These are phyloP conservation scores for Nycticryphes semicollaris DNA, from an alignment of 2,113 vertebrate genomes.

Conservation along the genomic window DNA sequence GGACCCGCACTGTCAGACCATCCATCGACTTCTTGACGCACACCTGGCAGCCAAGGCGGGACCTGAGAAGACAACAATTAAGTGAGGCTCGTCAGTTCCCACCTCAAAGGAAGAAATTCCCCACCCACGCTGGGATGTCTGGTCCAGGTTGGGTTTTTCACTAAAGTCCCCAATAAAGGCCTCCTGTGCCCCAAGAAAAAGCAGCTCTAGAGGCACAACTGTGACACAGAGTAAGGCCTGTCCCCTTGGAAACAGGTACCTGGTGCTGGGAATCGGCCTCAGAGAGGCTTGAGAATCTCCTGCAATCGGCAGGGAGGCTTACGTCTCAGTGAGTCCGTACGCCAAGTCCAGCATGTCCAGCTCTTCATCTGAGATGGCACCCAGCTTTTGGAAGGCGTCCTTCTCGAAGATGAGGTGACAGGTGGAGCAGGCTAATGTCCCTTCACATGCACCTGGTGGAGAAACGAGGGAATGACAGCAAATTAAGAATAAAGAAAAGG, in stretches of 20 bases:
- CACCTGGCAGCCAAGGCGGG: slow-evolving; percentile 81
- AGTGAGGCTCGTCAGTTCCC: background rate
- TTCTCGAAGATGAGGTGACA: slow-evolving; percentile 82
- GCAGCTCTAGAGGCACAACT: background rate
- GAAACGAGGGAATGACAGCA: background rate
- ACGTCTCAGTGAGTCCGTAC: slow-evolving; percentile 77
- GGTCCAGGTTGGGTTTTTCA: background rate
- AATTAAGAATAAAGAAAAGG: background rate
- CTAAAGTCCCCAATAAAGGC: background rate
- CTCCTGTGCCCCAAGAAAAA: background rate
- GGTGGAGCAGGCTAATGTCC: slow-evolving; percentile 79
- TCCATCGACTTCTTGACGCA: slow-evolving; percentile 74
- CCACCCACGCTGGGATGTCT: background rate
- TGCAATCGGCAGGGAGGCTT: background rate
- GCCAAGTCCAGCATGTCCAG: slow-evolving; percentile 82
- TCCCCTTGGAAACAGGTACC: background rate
- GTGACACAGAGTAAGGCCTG: background rate
- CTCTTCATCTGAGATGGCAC: slow-evolving; percentile 73
- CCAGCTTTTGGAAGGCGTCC: slow-evolving; percentile 68
- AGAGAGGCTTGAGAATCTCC: background rate
- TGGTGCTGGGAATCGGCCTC: background rate
- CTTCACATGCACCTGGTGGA: slow-evolving; percentile 76
- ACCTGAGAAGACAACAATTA: slow-evolving; percentile 55
- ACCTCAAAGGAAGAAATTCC: background rate
- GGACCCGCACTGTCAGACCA: slow-evolving; percentile 73